These are phyloP conservation scores for Diceros bicornis DNA, from an alignment of 2,797 vertebrate species.

Conservation along the genomic window DNA sequence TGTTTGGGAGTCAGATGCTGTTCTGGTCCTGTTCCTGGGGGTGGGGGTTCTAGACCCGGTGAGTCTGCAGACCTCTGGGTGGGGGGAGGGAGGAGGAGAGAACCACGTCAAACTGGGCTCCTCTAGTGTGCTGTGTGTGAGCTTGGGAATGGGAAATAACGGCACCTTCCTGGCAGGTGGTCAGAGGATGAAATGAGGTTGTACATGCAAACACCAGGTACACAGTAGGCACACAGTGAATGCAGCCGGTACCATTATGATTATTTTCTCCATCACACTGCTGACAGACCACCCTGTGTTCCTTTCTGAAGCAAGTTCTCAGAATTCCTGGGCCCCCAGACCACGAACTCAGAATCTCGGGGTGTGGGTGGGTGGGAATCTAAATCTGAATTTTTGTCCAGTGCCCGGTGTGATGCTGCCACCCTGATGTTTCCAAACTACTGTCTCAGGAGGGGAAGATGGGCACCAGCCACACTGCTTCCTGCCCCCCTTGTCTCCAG, in stretches of 20 bases:
- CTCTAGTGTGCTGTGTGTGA: not conserved
- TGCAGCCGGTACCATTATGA: fast-evolving
- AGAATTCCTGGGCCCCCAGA: not conserved
- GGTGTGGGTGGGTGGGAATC: fast-evolving
- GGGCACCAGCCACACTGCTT: not conserved
- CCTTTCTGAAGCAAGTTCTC: not conserved
- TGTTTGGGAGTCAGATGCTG: not conserved
- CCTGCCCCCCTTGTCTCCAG: not conserved
- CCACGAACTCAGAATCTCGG: not conserved
- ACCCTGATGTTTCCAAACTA: not conserved
- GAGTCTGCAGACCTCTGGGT: not conserved
- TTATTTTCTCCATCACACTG: not conserved
- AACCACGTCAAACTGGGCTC: not conserved
- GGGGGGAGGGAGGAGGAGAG: no score
- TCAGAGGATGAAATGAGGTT: not conserved
- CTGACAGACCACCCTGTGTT: not conserved
- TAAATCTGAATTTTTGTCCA: not conserved
- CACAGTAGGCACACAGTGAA: not conserved
- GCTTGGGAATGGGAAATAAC: not conserved
- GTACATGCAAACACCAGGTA: not conserved
- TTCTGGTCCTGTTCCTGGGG: not conserved
- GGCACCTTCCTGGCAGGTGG: not conserved
- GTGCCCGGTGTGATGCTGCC: not conserved
- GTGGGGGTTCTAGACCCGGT: not conserved
- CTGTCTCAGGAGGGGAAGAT: not conserved